Evolutionary conservation across 2,797 vertebrate genomes (phyloP).

Genomic region (Sandelia bainsii): DNA sequence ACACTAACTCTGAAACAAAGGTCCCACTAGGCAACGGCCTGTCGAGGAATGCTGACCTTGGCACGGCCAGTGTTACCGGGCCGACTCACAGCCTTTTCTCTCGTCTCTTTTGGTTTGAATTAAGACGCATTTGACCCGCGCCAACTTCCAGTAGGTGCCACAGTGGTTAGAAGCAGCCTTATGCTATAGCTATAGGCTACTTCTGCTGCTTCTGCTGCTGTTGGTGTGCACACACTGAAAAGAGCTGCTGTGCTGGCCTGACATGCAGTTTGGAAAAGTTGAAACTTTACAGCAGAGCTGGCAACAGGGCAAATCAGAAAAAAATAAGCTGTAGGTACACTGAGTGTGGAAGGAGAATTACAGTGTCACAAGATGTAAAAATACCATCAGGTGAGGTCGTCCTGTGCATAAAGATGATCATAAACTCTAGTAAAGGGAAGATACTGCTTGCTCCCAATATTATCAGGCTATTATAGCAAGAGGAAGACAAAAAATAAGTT

Average conservation of each 20-base stretch:
- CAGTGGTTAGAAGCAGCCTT: slow-evolving; percentile 21
- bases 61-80: slow-evolving; percentile 70
- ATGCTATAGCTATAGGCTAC: slow-evolving; percentile 8
- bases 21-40: slow-evolving; percentile 80
- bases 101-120: slow-evolving; percentile 50
- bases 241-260: not conserved
- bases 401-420: no score
- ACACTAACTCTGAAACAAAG: slow-evolving; percentile 76
- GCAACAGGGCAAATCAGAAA: no score
- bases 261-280: no score
- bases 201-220: slow-evolving; percentile 16
- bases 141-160: slow-evolving; percentile 53
- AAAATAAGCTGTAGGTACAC: no score
- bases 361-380: no score
- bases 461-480: no score
- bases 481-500: no score
- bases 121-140: slow-evolving; percentile 65
- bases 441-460: no score
- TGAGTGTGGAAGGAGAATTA: no score
- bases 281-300: no score
- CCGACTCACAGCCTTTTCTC: slow-evolving; percentile 51
- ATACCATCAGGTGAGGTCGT: no score
- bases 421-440: no score
- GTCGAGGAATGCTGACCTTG: slow-evolving; percentile 84
- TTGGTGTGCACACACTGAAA: not conserved